Conservation (phyloP, 2,113 vertebrate genomes). For the Saccopteryx leptura region DNA sequence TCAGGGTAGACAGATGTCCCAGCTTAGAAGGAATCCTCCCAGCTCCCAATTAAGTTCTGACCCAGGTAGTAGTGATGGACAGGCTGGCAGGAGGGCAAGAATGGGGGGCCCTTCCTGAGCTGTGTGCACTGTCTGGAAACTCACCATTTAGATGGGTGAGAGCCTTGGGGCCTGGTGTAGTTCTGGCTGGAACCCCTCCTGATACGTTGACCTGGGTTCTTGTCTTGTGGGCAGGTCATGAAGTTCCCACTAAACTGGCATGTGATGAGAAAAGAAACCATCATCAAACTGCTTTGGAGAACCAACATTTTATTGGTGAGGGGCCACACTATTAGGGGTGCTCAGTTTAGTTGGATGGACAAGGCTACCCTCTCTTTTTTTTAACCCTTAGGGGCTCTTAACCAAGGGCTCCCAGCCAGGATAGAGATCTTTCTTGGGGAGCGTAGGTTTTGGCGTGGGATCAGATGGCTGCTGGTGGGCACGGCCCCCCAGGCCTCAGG, state of each 20-base stretch:
- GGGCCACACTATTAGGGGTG: neutral
- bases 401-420: neutral
- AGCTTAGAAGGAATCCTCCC: neutral
- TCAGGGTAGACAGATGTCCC: neutral
- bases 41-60: neutral
- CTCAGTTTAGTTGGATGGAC: neutral
- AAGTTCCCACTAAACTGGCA: neutral
- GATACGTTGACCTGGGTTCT: neutral
- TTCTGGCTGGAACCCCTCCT: neutral
- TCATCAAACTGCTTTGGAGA: slow-evolving; percentile 33
- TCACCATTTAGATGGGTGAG: neutral
- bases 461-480: neutral
- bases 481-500: neutral
- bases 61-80: neutral
- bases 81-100: neutral
- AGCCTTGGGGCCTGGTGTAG: neutral
- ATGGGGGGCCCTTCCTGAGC: neutral
- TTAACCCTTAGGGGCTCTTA: neutral
- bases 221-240: slow-evolving; percentile 48
- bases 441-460: neutral
- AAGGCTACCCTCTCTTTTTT: neutral
- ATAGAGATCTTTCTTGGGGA: neutral
- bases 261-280: neutral
- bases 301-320: slow-evolving; percentile 55
- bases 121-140: slow-evolving; percentile 21